Conservation (phyloP, 2,113 vertebrate species). For the Ceyx margarethae region DNA sequence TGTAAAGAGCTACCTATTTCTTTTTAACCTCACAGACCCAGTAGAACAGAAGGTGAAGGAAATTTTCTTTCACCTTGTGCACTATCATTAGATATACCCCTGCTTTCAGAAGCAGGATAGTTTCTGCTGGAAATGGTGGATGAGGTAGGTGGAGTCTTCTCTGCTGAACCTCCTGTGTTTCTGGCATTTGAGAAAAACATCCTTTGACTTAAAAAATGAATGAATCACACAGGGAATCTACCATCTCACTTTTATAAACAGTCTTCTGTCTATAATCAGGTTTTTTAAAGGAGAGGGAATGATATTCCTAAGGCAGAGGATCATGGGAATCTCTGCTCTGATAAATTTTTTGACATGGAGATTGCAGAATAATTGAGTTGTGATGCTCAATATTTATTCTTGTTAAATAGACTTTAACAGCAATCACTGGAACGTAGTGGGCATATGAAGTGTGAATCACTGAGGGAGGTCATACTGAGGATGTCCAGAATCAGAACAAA, state of each 20-base stretch:
- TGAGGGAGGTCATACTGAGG: neutral
- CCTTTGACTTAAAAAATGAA: slow-evolving; percentile 24
- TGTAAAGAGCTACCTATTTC: neutral
- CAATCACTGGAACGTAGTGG: slow-evolving; percentile 7
- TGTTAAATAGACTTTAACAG: slow-evolving; percentile 25
- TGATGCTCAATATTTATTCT: slow-evolving; percentile 36
- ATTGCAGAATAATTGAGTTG: slow-evolving; percentile 9
- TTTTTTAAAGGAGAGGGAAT: slow-evolving; percentile 30
- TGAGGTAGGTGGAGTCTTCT: neutral
- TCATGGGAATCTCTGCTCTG: slow-evolving; percentile 16
- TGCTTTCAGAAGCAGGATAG: neutral
- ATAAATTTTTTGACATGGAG: neutral
- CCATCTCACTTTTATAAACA: slow-evolving; percentile 27
- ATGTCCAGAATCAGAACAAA: neutral
- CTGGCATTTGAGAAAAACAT: neutral
- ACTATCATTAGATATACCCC: neutral
- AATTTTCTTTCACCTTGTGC: neutral
- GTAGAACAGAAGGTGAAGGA: neutral
- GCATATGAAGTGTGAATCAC: neutral
- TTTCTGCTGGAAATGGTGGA: neutral
- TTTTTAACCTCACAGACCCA: neutral
- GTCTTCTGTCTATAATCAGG: slow-evolving; percentile 30
- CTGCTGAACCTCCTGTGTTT: neutral
- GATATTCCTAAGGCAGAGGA: neutral
- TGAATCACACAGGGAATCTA: neutral